Evolutionary conservation across 2,888 invertebrate species (phyloP), one percentile per base, ranked within the genome.

Genomic region (Amorpha juglandis): DNA sequence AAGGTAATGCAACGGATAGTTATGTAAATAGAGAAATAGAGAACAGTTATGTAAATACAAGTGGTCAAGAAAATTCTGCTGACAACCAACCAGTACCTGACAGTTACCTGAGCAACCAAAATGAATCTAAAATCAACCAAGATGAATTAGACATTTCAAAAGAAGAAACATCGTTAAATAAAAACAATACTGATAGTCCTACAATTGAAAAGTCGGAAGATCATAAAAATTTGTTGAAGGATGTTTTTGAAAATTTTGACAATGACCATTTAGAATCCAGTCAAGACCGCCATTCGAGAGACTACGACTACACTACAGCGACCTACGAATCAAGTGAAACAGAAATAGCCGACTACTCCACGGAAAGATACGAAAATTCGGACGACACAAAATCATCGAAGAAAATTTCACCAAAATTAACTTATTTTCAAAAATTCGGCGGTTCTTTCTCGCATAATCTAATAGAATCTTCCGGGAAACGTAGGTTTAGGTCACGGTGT

Each of bases 401-500:
- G 0, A 80, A 77, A 38, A 83, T 80, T 45, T 70, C 80, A 1
- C 83, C 90, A 0, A 93, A 93, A 68, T 70, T 87, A 19, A 91
- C 88, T 68, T 85, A 90, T 69, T 88, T 83, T 63, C 81, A 82
- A 9, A 85, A 84, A 67, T 73, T 70, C 3, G 69, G 72, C 1
- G 74, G 73, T 16, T 78, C 81, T 3, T 58, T 19, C 42, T 75
- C 78, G 6, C 73, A 82, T 7, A 82, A 92, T 68, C 74, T 85
- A n/a, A 71, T 93, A 9, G 83, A 87, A 1, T 78, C 76, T 14
- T 63, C 76, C 0, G 79, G 82, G 0, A 87, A 82, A 58, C 83
- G 91, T 67, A 81, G 74, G 63, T 94, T 88, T 67, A 78, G 80
- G 53, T 92, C 92, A 0, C 79, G 80, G n/a, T 94, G 94, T 68